These are phyloP conservation scores for Atractosteus spatula DNA, from an alignment of 2,113 vertebrate genomes.

Conservation along the genomic window DNA sequence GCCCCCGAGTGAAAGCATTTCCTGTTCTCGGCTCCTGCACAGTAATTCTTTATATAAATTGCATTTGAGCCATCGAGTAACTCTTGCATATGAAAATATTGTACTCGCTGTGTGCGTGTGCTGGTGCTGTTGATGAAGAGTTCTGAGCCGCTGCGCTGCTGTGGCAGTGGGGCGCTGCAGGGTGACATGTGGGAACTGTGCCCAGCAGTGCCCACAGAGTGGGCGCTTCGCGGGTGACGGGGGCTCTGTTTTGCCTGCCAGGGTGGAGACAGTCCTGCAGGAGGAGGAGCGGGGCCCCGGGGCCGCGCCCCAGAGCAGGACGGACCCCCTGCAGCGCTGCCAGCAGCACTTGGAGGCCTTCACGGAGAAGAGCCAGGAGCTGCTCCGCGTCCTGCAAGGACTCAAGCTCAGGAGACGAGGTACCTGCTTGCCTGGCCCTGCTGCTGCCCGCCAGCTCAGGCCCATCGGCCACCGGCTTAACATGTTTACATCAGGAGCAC, in stretches of 20 bases:
- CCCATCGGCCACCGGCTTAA: no score
- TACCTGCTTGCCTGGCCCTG: background rate
- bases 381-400: background rate
- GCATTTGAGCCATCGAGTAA: no score
- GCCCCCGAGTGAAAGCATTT: no score
- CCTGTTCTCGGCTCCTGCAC: no score
- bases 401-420: conserved; percentile 2
- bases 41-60: no score
- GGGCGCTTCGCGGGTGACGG: background rate
- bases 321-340: background rate
- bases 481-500: no score
- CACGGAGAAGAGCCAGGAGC: background rate
- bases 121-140: no score
- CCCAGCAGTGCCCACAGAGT: background rate
- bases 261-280: background rate
- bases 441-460: no score
- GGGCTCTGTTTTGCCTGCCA: background rate
- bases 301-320: background rate
- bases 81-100: no score
- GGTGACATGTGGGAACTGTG: background rate
- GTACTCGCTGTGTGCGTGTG: no score
- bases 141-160: no score
- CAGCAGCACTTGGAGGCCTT: background rate
- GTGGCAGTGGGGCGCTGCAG: no score
- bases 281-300: background rate